phyloP scores from a whole-genome alignment of 2,797 vertebrate species.

The Typhlichthys eigenmanni region DNA sequence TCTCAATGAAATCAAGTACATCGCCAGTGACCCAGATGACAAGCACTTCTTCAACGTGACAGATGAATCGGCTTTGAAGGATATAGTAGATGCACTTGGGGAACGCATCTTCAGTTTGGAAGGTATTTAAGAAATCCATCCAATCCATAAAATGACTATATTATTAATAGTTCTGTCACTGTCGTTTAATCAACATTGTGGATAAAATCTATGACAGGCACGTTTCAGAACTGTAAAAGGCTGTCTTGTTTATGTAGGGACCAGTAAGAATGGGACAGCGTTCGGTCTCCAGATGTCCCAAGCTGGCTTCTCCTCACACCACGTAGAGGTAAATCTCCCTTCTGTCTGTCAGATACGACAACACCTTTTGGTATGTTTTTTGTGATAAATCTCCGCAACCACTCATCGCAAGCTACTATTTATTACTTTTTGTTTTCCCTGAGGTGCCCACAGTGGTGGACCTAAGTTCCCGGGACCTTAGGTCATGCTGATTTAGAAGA shows the following conservation, averaged over 20 bases:
- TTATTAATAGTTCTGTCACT: neutral
- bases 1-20: constrained; percentile 94
- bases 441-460: constrained; percentile 44
- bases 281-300: constrained; percentile 99
- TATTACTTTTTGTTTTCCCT: constrained; percentile 40
- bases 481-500: constrained; percentile 65
- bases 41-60: constrained; percentile 99
- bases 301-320: constrained; percentile 95
- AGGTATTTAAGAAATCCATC: constrained; percentile 72
- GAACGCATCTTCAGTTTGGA: constrained; percentile 98
- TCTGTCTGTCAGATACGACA: constrained; percentile 44
- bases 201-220: neutral
- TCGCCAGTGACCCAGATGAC: constrained; percentile 95
- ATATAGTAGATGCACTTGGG: constrained; percentile 95
- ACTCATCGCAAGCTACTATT: constrained; percentile 42
- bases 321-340: constrained; percentile 87
- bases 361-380: constrained; percentile 53
- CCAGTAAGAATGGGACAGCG: constrained; percentile 95
- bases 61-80: constrained; percentile 93
- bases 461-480: constrained; percentile 35
- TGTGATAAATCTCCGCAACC: constrained; percentile 30
- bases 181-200: constrained; percentile 1
- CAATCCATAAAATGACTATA: too few relatives aligned
- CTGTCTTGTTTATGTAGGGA: constrained; percentile 81
- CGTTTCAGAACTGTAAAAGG: constrained; percentile 28